Base-by-base conservation (phyloP, 2,113 vertebrate genomes). In the Ondatra zibethicus region DNA sequence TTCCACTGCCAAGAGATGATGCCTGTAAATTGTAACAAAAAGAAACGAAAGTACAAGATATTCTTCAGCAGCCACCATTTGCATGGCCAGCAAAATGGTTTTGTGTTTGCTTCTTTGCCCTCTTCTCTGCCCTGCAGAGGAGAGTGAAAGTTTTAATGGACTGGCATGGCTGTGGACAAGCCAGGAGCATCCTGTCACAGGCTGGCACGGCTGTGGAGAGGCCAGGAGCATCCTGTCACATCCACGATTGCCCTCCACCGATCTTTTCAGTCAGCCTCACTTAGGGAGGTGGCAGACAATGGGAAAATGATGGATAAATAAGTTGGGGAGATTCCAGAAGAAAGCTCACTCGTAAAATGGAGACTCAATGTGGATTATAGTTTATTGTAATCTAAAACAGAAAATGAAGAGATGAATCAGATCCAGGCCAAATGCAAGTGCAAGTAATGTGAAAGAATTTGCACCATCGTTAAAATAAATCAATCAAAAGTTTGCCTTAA, bases 1-100 rank as follows among this genome's bases (percentile, higher is more conserved):
- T 86, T 94, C 66, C 87, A 84, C 86, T 95, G 68, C 65, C 65
- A 61, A 39, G 82, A 95, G 92, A 94, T 76, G 73, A 84, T 33
- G 66, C 88, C 45, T 72, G 13, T 12, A 88, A 91, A 7, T 87
- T 86, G 47, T 42, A 77, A 77, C 47, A 89, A 88, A 76, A 21
- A 94, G 61, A 76, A 78, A 88, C 23, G 27, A 81, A 82, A 73
- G 45, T 7, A n/a, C 17, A 77, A 63, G 5, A 31, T 81, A 9
- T 77, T 87, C 73, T 95, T 76, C 45, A 76, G 45, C 70, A 23
- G 17, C 75, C 21, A 29, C 11, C 50, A 58, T 77, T 45, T n/a
- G 39, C 23, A 78, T n/a, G 17, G 82, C 65, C 45, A 66, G 47
- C 17, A 70, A 78, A 76, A 58, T 0, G 17, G 78, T 58, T 94